A percentile compares a stretch with the other conserved stretches of the same genome.
Conservation (phyloP, 2,888 invertebrate genomes). For the Cyaniris semiargus region DNA sequence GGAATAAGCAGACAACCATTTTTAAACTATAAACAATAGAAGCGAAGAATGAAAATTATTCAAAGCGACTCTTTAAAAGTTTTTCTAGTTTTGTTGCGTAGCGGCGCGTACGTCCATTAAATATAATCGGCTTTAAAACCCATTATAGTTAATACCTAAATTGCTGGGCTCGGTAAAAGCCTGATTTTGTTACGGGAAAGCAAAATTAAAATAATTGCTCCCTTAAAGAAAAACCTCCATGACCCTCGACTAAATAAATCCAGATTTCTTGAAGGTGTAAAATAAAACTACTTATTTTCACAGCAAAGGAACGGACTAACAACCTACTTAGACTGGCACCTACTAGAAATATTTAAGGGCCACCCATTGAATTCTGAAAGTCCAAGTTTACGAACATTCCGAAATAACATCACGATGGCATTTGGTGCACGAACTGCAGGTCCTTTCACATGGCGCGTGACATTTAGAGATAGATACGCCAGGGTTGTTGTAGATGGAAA, state of each 20-base stretch:
- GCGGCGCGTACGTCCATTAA: constrained; percentile 11
- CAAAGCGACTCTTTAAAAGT: not conserved
- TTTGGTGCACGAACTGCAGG: constrained; percentile 58
- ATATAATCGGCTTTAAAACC: constrained; percentile 28
- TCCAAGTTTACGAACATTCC: constrained; percentile 53
- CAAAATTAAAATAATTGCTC: constrained; percentile 25
- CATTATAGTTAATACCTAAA: constrained; percentile 30
- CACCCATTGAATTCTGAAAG: constrained; percentile 35
- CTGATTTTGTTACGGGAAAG: constrained; percentile 13
- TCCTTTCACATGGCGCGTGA: constrained; percentile 64
- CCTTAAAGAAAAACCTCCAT: not conserved
- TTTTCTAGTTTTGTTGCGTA: constrained; percentile 13
- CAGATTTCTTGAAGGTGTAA: not conserved
- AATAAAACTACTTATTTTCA: not conserved
- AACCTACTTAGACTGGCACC: not conserved
- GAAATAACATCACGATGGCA: constrained; percentile 66
- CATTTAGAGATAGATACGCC: constrained; percentile 57
- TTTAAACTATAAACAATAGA: not conserved
- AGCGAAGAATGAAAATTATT: not conserved
- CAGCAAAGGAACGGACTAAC: not conserved
- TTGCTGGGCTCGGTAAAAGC: constrained; percentile 27
- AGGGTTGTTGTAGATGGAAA: constrained; percentile 37
- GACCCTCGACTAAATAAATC: constrained; percentile 7
- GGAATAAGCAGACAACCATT: not conserved
- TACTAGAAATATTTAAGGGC: constrained; percentile 17